Base-by-base conservation (phyloP, 2,797 vertebrate genomes). In the Clarias pachynema region DNA sequence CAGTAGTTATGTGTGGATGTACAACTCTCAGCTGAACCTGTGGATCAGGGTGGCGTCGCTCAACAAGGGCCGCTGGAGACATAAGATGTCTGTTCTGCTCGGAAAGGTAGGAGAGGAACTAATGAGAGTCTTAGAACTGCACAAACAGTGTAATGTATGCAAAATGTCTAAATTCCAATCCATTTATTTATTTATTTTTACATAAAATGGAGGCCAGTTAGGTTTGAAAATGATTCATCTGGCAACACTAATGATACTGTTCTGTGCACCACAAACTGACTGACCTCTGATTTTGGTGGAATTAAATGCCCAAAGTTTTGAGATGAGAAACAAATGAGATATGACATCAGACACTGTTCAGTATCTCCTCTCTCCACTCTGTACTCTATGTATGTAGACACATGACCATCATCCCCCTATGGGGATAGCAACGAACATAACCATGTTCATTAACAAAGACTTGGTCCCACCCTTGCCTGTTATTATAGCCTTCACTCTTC, bases 61-160 rank as follows among this genome's bases (percentile, higher is more conserved):
- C 73, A 98, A 98, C 95, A 99, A 99, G 95, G 98, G 98, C 88
- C 96, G 98, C 91, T 99, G 98, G 98, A 97, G 98, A 91, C 98
- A 99, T 93, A 99, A 99, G 94, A 99, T 99, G 98, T 96, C 97
- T 10, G 97, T 99, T 84, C 95, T 99, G 40, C 96, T 99, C 90
- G 98, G 98, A 88, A 99, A 99, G 96, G 98, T 99, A 83, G 18
- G 81, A 29, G 31, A n/a, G 24, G 3, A 56, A 16, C 12, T n/a
- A 56, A 29, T 31, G 44, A 49, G 10, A 9, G 44, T n/a, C 44
- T 74, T 53, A 53, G 3, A 53, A 29, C 44, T 72, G 70, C 10
- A 74, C 22, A 49, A 66, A 18, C 29, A 18, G 26, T 60, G 60
- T 65, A 65, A 29, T 29, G 26, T 68, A 68, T 34, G 65, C 16